Evolutionary conservation across 2,797 vertebrate genomes (phyloP), one percentile per base, ranked within the genome.

Genomic region (Melanotaenia maccullochi): DNA sequence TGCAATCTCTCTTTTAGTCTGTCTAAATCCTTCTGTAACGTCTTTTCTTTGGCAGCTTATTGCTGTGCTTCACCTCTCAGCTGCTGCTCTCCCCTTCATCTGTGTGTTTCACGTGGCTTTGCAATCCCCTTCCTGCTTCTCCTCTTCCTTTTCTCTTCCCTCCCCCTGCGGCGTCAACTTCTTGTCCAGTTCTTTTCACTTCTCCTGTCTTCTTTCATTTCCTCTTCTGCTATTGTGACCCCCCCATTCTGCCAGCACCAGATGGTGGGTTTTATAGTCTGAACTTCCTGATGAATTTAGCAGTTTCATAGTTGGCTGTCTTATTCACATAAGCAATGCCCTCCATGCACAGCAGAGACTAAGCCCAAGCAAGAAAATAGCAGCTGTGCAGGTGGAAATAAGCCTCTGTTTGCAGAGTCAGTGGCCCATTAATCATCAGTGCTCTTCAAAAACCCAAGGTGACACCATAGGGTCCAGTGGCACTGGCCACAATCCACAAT

Each of bases 351-450:
- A 54, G 11, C 13, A 64, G 72, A 87, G 79, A 77, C 70, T 33
- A 57, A 71, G 57, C 69, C 59, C 65, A 38, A 44, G 65, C 54
- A 82, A 69, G 79, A 79, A 79, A 83, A 72, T 60, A 71, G 65
- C 79, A 79, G 79, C 71, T 64, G 78, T 36, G 56, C 77, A 85
- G 78, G 83, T 88, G 89, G 84, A 93, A 87, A 83, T 70, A 76
- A 85, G 85, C 83, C 85, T 73, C 76, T 81, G 81, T 90, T 85
- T 89, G 87, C 58, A 66, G 82, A 87, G 71, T 82, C 76, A 70
- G 75, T 71, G 75, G 76, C 35, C 83, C 89, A 94, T 95, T 94
- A 92, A 92, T 94, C 93, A 94, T 82, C 78, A 73, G 82, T 65
- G 78, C 81, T 87, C 68, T 69, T 78, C 83, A 64, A 71, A 91